A percentile compares a stretch with the other conserved stretches of the same genome.
Conservation (phyloP, 2,113 vertebrate genomes). For the Amia ocellicauda region DNA sequence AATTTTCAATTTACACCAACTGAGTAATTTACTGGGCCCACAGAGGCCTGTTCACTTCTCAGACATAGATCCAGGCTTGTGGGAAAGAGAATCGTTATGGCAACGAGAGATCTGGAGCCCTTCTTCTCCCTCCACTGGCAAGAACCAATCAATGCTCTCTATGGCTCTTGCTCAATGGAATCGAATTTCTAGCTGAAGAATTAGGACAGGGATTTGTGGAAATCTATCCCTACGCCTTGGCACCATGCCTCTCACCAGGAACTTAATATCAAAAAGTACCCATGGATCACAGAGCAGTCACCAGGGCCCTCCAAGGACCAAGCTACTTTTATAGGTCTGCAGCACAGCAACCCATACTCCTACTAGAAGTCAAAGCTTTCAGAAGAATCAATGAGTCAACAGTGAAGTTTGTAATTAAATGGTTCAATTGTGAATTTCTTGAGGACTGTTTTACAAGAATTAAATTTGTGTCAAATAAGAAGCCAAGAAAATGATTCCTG, state of each 20-base stretch:
- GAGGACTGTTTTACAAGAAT: too few relatives aligned
- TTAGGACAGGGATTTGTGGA: slow-evolving; percentile 64
- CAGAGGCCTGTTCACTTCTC: slow-evolving; percentile 39
- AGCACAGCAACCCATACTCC: neutral
- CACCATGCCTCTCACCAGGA: slow-evolving; percentile 44
- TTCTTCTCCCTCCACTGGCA: neutral
- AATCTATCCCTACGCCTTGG: slow-evolving; percentile 65
- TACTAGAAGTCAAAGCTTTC: neutral
- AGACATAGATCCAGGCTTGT: slow-evolving; percentile 43
- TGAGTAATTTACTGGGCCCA: slow-evolving; percentile 64
- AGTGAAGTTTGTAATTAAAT: neutral
- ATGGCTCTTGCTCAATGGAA: slow-evolving; percentile 41
- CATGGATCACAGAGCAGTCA: slow-evolving; percentile 14
- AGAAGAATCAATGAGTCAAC: too few relatives aligned
- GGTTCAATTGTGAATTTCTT: neutral
- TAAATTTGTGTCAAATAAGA: too few relatives aligned
- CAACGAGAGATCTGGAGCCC: slow-evolving; percentile 33
- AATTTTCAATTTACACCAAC: slow-evolving; percentile 74
- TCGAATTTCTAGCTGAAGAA: slow-evolving; percentile 66
- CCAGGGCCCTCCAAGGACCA: slow-evolving; percentile 16
- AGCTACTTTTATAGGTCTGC: neutral
- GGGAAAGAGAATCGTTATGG: slow-evolving; percentile 14
- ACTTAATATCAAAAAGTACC: slow-evolving; percentile 39
- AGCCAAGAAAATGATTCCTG: too few relatives aligned
- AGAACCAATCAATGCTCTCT: slow-evolving; percentile 49